These are phyloP conservation scores for Pleuronectes platessa DNA, from an alignment of 2,113 vertebrate species.

Conservation along the genomic window DNA sequence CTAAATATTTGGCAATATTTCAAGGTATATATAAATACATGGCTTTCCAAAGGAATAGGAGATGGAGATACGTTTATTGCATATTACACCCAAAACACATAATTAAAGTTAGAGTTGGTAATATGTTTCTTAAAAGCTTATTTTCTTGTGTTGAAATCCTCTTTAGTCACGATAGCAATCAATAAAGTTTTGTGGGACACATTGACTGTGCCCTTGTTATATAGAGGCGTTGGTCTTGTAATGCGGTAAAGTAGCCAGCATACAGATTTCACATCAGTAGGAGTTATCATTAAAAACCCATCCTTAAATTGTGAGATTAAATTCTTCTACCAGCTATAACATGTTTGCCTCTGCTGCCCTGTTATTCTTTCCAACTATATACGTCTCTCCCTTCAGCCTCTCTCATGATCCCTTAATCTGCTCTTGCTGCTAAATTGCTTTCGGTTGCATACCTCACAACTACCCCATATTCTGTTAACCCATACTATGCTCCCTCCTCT, in stretches of 20 bases:
- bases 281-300: neutral
- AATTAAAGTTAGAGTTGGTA: no score
- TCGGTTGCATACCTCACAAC: conserved; percentile 31
- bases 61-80: no score
- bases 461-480: conserved; percentile 6
- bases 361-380: neutral
- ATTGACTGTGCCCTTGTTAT: neutral
- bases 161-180: no score
- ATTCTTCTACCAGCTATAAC: conserved; percentile 18
- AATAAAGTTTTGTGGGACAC: neutral
- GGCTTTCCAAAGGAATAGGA: neutral
- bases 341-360: neutral
- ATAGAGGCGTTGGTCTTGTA: neutral
- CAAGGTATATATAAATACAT: neutral
- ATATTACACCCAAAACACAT: no score
- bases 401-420: conserved; percentile 13
- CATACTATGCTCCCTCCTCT: conserved; percentile 13
- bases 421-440: neutral
- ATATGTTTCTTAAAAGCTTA: no score
- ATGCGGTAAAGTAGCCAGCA: neutral
- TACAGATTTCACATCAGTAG: neutral
- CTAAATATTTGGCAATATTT: neutral
- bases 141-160: no score
- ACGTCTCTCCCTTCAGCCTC: neutral
- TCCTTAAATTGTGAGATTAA: neutral